A percentile compares a stretch with the other conserved stretches of the same genome.
phyloP scores from a whole-genome alignment of 2,113 vertebrate genomes.

The Antigone vipio region DNA sequence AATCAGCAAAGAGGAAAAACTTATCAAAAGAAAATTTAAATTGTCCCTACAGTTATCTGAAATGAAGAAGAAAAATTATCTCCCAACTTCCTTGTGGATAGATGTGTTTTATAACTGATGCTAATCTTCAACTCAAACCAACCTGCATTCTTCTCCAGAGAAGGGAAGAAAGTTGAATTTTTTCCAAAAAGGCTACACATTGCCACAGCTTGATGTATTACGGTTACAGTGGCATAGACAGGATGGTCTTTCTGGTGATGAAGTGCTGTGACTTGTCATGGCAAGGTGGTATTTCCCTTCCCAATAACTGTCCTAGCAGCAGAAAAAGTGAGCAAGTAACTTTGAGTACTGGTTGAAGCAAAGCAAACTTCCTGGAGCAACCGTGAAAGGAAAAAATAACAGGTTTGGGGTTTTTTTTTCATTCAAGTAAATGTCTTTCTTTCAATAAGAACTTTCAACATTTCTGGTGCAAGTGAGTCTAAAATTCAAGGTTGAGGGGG shows the following conservation, averaged over 20 bases:
- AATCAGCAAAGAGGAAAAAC: background rate
- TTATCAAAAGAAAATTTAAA: background rate
- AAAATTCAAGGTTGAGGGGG: background rate
- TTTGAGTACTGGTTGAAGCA: background rate
- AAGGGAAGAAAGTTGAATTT: background rate
- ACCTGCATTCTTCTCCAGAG: background rate
- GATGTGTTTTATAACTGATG: background rate
- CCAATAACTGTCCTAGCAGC: background rate
- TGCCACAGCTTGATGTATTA: background rate
- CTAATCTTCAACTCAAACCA: background rate
- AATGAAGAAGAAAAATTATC: background rate
- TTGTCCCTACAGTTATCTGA: background rate
- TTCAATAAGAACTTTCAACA: background rate
- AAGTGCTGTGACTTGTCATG: rapidly evolving
- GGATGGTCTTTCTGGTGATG: background rate
- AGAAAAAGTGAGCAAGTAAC: background rate
- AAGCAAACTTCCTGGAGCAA: background rate
- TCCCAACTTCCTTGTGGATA: background rate
- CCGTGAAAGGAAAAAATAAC: background rate
- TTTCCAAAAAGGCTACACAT: background rate
- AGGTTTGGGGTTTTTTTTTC: background rate
- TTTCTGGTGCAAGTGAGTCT: background rate
- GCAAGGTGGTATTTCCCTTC: background rate
- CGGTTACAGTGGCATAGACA: background rate
- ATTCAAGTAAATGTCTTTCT: background rate